Base-by-base conservation (phyloP, 2,113 vertebrate genomes). In the Cervus canadensis region DNA sequence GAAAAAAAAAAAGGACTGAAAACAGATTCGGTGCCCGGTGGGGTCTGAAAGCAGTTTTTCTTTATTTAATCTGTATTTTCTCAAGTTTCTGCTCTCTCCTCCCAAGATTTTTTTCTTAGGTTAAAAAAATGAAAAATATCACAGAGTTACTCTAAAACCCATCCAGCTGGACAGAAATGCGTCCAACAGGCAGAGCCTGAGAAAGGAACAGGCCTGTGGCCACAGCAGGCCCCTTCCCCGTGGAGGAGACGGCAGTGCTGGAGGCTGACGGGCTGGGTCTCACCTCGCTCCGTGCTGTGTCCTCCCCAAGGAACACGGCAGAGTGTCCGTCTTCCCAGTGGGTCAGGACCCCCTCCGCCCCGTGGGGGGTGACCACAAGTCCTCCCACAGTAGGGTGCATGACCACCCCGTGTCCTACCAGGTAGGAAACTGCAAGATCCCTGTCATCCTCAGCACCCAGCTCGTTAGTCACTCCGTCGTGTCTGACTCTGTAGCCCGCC, bases 221-320 rank as follows among this genome's bases (percentile, higher is more conserved):
- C 14, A 25, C 11, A 7, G 43, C 26, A 16, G 48, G 78, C 16
- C 13, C 25, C 8, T 17, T 23, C 26, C 64, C 48, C 1, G 0
- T 2, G 30, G 45, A 40, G 62, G 19, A 57, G 52, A 59, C 25
- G 13, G 50, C 50, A 28, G 16, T 54, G 76, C 13, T 52, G 48
- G 6, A 1, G 45, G 12, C 56, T 33, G 25, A 4, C 1, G 1
- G 16, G 52, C 36, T 48, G 11, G 13, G 36, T 56, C 45, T 67
- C 48, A 1, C 16, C 59, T 36, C 14, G 0, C 2, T 2, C 33
- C 2, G 0, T 5, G 33, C 36, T 6, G 17, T 30, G 7, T 52
- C 52, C 36, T 43, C 19, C 67, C 21, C 3, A 6, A 36, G 28
- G 11, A 4, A 43, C 36, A 15, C 12, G 0, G 43, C 7, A 1